Evolutionary conservation across 64 coral and sea anemone genomes (phyloP).

Genomic region (Pocillopora verrucosa): DNA sequence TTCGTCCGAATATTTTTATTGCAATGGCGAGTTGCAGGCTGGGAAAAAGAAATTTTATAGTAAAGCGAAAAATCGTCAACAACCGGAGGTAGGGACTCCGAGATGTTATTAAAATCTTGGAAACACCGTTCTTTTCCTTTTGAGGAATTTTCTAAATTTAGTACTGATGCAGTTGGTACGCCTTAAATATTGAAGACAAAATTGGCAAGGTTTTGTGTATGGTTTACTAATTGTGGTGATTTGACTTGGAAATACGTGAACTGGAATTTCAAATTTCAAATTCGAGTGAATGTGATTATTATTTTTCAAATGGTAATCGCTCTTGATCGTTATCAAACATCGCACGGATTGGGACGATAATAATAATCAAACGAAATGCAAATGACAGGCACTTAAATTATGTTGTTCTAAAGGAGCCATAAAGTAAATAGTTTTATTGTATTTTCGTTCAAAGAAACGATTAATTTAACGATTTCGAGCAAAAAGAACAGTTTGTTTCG

Average conservation of each 20-base stretch:
- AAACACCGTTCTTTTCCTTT: neutral
- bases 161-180: neutral
- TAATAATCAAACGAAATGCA: neutral
- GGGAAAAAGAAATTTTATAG: neutral
- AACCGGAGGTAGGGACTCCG: neutral
- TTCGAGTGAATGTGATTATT: neutral
- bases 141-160: neutral
- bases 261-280: neutral
- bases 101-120: neutral
- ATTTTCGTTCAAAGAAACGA: neutral
- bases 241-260: slow-evolving; percentile 16
- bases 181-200: neutral
- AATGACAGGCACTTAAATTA: neutral
- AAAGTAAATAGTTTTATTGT: neutral
- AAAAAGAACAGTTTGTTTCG: neutral
- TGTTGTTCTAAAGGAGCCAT: neutral
- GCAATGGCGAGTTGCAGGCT: neutral
- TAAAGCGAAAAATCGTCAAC: neutral
- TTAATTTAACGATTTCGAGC: neutral
- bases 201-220: neutral
- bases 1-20: neutral
- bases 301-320: neutral
- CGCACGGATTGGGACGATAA: neutral
- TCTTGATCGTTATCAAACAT: neutral
- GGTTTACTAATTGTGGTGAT: neutral